Evolutionary conservation across 2,797 vertebrate species (phyloP), one percentile per base, ranked within the genome.

Genomic region (Linurgus olivaceus): DNA sequence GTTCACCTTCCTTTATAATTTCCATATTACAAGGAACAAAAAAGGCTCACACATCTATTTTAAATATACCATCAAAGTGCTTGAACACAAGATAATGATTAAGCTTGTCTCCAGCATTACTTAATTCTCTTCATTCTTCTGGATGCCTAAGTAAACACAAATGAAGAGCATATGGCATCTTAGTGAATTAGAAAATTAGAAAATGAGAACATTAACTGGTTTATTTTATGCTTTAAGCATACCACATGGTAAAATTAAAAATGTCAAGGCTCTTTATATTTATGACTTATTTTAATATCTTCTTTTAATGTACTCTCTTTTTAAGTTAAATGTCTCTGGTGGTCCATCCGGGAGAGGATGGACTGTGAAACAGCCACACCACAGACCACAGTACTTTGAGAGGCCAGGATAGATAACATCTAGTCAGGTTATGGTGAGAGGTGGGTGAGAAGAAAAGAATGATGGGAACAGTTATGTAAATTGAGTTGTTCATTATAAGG

Each of bases 111-210:
- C 81, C 45, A 80, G 57, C 50, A 84, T 81, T 86, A 94, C 74
- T 94, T 86, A 93, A 93, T 91, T 82, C 61, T 72, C 73, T 72
- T 68, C 73, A 76, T 90, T 93, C 68, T 95, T 86, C 73, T 79
- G 67, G 61, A 86, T 94, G 94, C 75, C 90, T 94, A 94, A 94
- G 87, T 77, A 95, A 97, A 96, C 63, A 95, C 47, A 93, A 95
- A 96, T 88, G 71, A 96, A 95, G 96, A 96, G 93, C 96, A 94
- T 88, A 95, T 88, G 90, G 72, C 80, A 89, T 92, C 89, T 81
- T 73, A 94, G 68, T 78, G 90, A 92, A 93, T 86, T 92, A 82
- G 48, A 81, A 82, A 93, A 92, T 92, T 78, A 86, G 68, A 77
- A 86, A 87, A 68, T 24, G 35, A 89, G 59, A 71, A 86, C 67